These are phyloP conservation scores for Anguilla rostrata DNA, from an alignment of 2,113 vertebrate species.

Conservation along the genomic window DNA sequence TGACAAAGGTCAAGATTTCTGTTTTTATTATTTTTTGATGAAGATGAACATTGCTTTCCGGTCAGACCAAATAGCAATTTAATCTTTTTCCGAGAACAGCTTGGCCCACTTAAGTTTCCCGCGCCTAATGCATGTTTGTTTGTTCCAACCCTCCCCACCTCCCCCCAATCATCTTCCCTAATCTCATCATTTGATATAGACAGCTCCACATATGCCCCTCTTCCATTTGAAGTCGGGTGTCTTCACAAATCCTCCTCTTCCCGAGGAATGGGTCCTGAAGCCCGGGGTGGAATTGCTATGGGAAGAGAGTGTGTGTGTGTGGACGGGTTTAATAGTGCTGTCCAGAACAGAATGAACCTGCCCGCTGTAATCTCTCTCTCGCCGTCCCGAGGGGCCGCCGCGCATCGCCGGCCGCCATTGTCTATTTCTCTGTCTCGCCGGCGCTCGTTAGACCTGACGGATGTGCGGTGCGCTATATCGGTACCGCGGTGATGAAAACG, in stretches of 20 bases:
- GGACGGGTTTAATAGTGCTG: background rate
- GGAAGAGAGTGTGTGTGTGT: background rate
- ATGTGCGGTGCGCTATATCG: background rate
- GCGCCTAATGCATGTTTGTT: background rate
- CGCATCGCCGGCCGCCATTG: background rate
- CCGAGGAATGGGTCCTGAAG: background rate
- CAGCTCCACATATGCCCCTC: background rate
- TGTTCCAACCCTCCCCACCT: background rate
- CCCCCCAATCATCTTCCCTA: background rate
- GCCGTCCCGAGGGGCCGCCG: background rate
- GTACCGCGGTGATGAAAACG: background rate
- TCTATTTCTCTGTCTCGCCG: background rate
- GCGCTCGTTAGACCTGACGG: constrained; percentile 6
- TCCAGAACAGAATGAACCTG: constrained; percentile 6
- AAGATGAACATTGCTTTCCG: background rate
- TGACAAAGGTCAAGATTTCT: background rate
- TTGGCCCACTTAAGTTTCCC: background rate
- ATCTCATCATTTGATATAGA: background rate
- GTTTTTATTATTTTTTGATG: background rate
- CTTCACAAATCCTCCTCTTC: background rate
- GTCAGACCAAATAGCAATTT: background rate
- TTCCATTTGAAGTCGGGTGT: background rate
- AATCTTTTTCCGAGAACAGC: background rate
- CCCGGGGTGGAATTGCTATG: no score
- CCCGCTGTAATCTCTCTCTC: background rate